Evolutionary conservation across 2,113 vertebrate genomes (phyloP).

Genomic region (Pandion haliaetus): DNA sequence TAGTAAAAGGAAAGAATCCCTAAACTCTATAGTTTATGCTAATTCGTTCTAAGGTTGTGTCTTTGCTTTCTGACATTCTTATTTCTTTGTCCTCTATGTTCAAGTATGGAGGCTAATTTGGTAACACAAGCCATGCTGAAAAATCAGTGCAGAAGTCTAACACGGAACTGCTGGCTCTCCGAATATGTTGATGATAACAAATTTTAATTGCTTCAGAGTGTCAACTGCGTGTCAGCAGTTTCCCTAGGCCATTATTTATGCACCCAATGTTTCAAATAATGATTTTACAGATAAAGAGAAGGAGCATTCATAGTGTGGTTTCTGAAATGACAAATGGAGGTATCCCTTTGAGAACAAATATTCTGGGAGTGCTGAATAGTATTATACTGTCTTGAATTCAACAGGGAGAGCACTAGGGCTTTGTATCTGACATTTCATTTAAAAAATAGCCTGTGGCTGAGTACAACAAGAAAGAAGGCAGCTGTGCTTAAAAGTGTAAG

Average conservation of each 20-base stretch:
- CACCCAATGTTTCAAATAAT: background rate
- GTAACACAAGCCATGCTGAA: background rate
- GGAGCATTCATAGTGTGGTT: background rate
- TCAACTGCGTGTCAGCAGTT: background rate
- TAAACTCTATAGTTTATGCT: background rate
- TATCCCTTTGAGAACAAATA: background rate
- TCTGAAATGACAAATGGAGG: background rate
- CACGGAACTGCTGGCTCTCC: background rate
- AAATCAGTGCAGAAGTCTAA: background rate
- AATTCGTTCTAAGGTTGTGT: background rate
- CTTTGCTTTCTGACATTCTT: background rate
- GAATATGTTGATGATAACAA: background rate
- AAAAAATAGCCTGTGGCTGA: background rate
- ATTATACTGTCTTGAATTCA: background rate
- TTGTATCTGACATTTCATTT: background rate
- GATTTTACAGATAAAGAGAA: background rate
- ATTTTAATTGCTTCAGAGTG: constrained; percentile 3
- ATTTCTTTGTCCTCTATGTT: background rate
- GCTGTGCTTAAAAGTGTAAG: background rate
- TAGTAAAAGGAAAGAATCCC: background rate
- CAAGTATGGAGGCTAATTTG: background rate
- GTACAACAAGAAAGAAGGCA: background rate
- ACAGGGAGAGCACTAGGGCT: background rate
- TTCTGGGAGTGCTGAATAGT: background rate
- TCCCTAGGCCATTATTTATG: background rate